phyloP scores from a whole-genome alignment of 2,888 invertebrate genomes.

The Heliothis peltigera region DNA sequence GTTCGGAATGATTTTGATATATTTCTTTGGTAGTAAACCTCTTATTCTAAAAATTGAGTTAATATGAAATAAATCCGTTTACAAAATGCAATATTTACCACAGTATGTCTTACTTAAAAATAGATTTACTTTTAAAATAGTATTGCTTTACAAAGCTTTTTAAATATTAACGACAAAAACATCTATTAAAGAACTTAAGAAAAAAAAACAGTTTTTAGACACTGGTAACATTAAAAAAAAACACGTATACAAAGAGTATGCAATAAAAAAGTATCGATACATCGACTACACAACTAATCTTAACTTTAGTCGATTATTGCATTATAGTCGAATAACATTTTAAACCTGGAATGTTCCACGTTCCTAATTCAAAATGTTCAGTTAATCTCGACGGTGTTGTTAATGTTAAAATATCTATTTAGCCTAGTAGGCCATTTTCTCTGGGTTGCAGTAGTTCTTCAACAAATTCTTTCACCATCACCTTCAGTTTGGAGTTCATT shows the following conservation, averaged over 20 bases:
- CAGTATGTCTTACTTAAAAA: neutral
- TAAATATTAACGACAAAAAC: neutral
- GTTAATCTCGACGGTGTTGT: neutral
- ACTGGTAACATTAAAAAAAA: slow-evolving; percentile 14
- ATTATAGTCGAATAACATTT: neutral
- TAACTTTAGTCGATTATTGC: slow-evolving; percentile 1
- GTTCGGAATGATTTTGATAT: slow-evolving; percentile 25
- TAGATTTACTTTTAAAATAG: neutral
- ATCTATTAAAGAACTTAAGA: neutral
- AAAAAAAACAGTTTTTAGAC: slow-evolving; percentile 1
- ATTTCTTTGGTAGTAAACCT: slow-evolving; percentile 43
- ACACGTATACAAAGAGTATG: slow-evolving; percentile 6
- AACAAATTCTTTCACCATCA: slow-evolving; percentile 94
- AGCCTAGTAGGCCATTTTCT: slow-evolving; percentile 87
- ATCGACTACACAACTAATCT: slow-evolving; percentile 1
- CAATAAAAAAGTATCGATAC: neutral
- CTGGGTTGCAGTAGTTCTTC: slow-evolving; percentile 95
- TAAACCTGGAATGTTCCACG: slow-evolving; percentile 23
- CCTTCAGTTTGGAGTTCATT: slow-evolving; percentile 90
- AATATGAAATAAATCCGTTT: slow-evolving; percentile 13
- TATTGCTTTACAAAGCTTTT: neutral
- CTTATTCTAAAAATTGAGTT: neutral
- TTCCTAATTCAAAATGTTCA: neutral
- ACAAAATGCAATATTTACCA: neutral
- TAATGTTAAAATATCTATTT: neutral